These are phyloP conservation scores for Phrynocephalus forsythii DNA, from an alignment of 2,797 vertebrate species.

Conservation along the genomic window DNA sequence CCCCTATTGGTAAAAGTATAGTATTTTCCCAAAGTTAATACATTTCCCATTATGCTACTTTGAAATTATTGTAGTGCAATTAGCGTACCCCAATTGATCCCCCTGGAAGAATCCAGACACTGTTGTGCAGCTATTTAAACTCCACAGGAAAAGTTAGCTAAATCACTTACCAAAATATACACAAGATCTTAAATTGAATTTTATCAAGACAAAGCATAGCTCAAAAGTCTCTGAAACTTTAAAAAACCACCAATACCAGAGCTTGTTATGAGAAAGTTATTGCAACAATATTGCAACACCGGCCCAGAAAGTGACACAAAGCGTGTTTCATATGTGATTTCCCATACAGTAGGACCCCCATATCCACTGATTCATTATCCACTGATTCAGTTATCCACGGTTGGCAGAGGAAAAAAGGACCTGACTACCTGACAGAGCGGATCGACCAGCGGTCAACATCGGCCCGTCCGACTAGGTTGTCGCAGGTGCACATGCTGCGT, in stretches of 20 bases:
- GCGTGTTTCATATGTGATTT: neutral
- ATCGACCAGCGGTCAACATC: too few species aligned
- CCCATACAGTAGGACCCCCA: neutral
- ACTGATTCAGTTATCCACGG: too few species aligned
- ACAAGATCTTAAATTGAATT: constrained; percentile 65
- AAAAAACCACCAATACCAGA: constrained; percentile 45
- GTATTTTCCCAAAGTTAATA: constrained; percentile 69
- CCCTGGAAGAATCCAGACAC: constrained; percentile 63
- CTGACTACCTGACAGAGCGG: too few species aligned
- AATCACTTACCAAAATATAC: constrained; percentile 60
- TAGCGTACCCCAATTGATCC: constrained; percentile 71
- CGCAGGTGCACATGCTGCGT: too few species aligned
- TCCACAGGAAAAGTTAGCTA: constrained; percentile 62
- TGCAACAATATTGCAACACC: constrained; percentile 31
- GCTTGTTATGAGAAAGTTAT: constrained; percentile 33
- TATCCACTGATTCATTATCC: too few species aligned
- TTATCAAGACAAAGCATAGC: constrained; percentile 38
- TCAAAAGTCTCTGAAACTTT: constrained; percentile 50
- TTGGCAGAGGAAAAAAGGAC: too few species aligned
- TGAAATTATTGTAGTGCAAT: constrained; percentile 68
- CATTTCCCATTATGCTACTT: constrained; percentile 68
- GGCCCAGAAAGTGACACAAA: constrained; percentile 16
- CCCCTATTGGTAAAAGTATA: constrained; percentile 73
- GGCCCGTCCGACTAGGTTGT: too few species aligned
- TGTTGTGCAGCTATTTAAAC: constrained; percentile 62